These are phyloP conservation scores for Pelobates cultripes DNA, from an alignment of 2,797 vertebrate species.

Conservation along the genomic window DNA sequence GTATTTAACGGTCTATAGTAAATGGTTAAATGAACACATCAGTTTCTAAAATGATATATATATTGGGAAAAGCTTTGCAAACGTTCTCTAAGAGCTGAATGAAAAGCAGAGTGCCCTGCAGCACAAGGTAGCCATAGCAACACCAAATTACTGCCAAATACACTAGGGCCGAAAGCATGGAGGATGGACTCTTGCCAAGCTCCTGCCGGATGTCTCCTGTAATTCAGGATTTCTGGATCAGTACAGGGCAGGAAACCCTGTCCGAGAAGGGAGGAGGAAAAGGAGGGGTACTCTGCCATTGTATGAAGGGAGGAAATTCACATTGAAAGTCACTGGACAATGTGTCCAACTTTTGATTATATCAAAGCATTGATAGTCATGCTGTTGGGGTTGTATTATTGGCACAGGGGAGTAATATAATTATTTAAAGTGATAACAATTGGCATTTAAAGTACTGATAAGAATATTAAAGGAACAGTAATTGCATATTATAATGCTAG, in stretches of 20 bases:
- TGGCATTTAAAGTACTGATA: neutral
- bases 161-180: slow-evolving; percentile 38
- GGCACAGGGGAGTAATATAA: neutral
- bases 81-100: slow-evolving; percentile 42
- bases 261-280: slow-evolving; percentile 44
- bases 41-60: slow-evolving; percentile 44
- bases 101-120: slow-evolving; percentile 48
- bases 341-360: slow-evolving; percentile 32
- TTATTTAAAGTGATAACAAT: neutral
- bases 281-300: slow-evolving; percentile 44
- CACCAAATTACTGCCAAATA: slow-evolving; percentile 46
- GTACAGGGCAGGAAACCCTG: slow-evolving; percentile 46
- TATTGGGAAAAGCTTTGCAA: slow-evolving; percentile 51
- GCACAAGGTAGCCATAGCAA: slow-evolving; percentile 45
- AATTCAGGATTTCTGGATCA: slow-evolving; percentile 56
- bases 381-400: neutral
- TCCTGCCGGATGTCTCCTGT: slow-evolving; percentile 51
- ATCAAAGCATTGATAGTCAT: slow-evolving; percentile 8
- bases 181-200: slow-evolving; percentile 47
- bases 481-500: no score
- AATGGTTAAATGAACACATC: neutral
- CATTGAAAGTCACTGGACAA: slow-evolving; percentile 7
- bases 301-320: slow-evolving; percentile 48
- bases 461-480: no score
- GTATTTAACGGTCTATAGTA: no score